Percentiles rank a stretch among this genome's conserved stretches.
Evolutionary conservation across 2,113 vertebrate genomes (phyloP).

Genomic region (Holacanthus passer): DNA sequence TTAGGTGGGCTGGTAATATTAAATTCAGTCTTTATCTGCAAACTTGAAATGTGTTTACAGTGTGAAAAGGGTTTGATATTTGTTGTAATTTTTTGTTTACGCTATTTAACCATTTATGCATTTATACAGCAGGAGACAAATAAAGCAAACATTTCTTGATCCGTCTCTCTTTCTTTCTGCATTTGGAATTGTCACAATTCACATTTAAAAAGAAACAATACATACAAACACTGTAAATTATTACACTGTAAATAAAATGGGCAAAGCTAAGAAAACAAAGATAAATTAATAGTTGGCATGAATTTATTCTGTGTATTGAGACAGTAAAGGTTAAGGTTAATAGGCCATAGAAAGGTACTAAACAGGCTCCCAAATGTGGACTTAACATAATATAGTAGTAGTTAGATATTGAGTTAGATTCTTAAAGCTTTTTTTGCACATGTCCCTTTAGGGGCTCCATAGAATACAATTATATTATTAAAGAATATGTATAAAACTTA

Average conservation of each 20-base stretch:
- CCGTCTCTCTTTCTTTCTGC: not conserved
- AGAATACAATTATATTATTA: no score
- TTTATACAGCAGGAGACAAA: slow-evolving; percentile 46
- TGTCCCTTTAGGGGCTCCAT: no score
- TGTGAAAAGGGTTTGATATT: no score
- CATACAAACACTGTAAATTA: not conserved
- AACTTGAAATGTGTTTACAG: slow-evolving; percentile 36
- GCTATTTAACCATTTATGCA: slow-evolving; percentile 1
- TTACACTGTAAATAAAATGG: not conserved
- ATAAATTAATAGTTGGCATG: no score
- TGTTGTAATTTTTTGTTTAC: slow-evolving; percentile 8
- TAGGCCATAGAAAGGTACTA: not conserved
- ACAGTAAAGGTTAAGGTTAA: not conserved
- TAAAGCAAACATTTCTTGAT: slow-evolving; percentile 37
- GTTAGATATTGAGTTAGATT: no score
- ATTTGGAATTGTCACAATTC: not conserved
- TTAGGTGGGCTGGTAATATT: not conserved
- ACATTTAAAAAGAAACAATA: not conserved
- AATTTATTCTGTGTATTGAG: not conserved
- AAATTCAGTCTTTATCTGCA: slow-evolving; percentile 11
- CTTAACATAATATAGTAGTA: no score
- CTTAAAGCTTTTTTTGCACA: no score
- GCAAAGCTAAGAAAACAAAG: not conserved
- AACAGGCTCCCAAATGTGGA: not conserved
- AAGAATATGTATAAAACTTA: no score